phyloP scores from a whole-genome alignment of 2,797 vertebrate species.

The Sebastes melanostomus region DNA sequence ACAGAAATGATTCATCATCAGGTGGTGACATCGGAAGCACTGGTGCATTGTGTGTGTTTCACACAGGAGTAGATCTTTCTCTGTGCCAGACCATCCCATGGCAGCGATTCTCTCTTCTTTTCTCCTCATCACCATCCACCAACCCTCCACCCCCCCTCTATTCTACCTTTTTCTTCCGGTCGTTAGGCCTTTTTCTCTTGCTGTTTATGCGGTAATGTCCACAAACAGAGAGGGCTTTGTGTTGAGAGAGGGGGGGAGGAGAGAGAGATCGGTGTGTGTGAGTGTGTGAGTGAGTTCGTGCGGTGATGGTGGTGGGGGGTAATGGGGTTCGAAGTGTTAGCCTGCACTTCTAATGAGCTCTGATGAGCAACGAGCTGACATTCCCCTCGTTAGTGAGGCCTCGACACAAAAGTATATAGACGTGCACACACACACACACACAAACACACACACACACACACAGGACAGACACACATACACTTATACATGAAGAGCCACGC shows the following conservation, averaged over 20 bases:
- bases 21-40: neutral
- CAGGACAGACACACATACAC: neutral
- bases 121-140: conserved; percentile 9
- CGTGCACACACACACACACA: neutral
- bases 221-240: conserved; percentile 79
- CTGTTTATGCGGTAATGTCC: conserved; percentile 66
- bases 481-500: neutral
- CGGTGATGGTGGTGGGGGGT: conserved; percentile 26
- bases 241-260: conserved; percentile 24
- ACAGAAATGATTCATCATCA: neutral
- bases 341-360: conserved; percentile 78
- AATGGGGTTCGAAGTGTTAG: conserved; percentile 62
- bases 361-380: conserved; percentile 74
- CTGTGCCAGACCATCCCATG: conserved; percentile 18
- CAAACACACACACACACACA: neutral
- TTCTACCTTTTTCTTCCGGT: conserved; percentile 73
- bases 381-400: conserved; percentile 75
- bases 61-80: neutral
- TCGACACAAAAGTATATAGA: conserved; percentile 53
- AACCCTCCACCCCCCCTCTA: conserved; percentile 10
- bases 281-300: conserved; percentile 14
- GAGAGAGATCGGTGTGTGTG: conserved; percentile 14
- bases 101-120: conserved; percentile 19
- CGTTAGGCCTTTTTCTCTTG: conserved; percentile 66
- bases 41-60: neutral